Percentiles rank a stretch among this genome's conserved stretches.
Conservation (phyloP, 2,888 invertebrate species). For the Phania funesta region DNA sequence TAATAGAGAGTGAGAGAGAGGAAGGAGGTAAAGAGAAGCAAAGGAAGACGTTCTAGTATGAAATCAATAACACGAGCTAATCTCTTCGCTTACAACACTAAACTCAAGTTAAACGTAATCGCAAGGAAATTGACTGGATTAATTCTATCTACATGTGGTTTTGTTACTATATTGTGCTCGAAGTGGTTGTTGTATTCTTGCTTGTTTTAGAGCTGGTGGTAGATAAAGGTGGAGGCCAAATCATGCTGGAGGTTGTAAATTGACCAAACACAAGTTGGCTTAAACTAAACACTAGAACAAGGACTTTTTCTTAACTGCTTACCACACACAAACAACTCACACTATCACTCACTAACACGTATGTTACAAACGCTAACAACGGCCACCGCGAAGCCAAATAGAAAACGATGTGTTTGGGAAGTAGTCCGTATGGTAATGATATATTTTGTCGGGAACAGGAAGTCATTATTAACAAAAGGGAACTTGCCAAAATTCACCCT, state of each 20-base stretch:
- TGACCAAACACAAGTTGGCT: constrained; percentile 65
- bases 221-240: constrained; percentile 59
- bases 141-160: constrained; percentile 1
- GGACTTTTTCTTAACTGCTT: constrained; percentile 45
- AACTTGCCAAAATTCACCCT: too few relatives aligned
- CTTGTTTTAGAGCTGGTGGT: constrained; percentile 4
- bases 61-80: constrained; percentile 64
- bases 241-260: constrained; percentile 67
- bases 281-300: constrained; percentile 65
- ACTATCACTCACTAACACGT: neutral
- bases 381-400: constrained; percentile 59
- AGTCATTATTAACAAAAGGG: too few relatives aligned
- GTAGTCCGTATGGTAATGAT: neutral
- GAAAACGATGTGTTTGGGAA: constrained; percentile 17
- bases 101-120: neutral
- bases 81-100: constrained; percentile 41
- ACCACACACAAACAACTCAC: constrained; percentile 17
- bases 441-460: too few relatives aligned
- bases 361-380: constrained; percentile 44
- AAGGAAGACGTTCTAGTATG: constrained; percentile 2
- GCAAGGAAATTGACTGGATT: constrained; percentile 40
- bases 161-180: neutral
- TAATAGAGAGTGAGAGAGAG: neutral
- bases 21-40: neutral
- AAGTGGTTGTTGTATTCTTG: constrained; percentile 15